A percentile compares a stretch with the other conserved stretches of the same genome.
Conservation (phyloP, 2,797 vertebrate species). For the Lacerta bilineata region DNA sequence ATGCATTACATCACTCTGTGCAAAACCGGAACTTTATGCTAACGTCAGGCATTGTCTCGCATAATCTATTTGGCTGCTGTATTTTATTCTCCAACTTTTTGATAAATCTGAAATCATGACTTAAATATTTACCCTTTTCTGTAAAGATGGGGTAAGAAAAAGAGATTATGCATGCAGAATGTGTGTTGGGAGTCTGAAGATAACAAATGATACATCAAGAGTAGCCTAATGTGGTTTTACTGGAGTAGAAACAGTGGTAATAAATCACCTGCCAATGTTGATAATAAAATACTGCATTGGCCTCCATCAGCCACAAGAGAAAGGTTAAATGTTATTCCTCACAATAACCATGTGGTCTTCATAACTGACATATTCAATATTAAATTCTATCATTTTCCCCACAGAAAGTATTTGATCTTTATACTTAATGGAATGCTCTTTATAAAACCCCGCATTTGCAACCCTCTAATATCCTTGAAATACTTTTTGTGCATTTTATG, state of each 20-base stretch:
- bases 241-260: constrained; percentile 84
- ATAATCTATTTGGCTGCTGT: constrained; percentile 66
- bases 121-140: constrained; percentile 79
- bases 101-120: constrained; percentile 74
- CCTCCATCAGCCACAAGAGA: constrained; percentile 81
- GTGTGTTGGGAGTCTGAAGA: constrained; percentile 74
- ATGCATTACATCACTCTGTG: constrained; percentile 65
- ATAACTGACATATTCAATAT: constrained; percentile 82
- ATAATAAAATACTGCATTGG: constrained; percentile 84
- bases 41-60: constrained; percentile 65
- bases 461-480: constrained; percentile 66
- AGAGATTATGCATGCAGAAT: constrained; percentile 82
- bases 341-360: constrained; percentile 81
- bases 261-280: constrained; percentile 86
- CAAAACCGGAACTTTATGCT: constrained; percentile 64
- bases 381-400: constrained; percentile 77
- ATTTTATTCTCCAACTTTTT: constrained; percentile 63
- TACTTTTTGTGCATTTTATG: constrained; percentile 65
- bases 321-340: constrained; percentile 86
- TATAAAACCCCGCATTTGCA: constrained; percentile 63
- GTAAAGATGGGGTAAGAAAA: constrained; percentile 65
- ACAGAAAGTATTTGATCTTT: constrained; percentile 72
- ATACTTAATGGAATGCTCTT: constrained; percentile 67
- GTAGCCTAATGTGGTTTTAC: constrained; percentile 84
- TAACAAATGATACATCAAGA: constrained; percentile 83